Evolutionary conservation across 2,797 vertebrate genomes (phyloP).

Genomic region (Ptychobarbus kaznakovi): DNA sequence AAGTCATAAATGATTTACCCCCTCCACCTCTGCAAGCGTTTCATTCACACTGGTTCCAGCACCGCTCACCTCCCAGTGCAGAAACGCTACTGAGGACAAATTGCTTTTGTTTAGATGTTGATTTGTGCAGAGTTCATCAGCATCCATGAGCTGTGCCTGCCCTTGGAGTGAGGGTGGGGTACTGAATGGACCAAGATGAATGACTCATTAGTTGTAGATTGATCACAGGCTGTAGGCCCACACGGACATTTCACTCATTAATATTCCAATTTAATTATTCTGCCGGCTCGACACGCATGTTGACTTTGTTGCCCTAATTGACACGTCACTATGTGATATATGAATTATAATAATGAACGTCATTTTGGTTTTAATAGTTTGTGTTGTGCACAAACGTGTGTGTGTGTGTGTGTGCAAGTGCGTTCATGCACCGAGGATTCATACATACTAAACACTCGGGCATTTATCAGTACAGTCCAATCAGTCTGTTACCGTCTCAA

Average conservation of each 20-base stretch:
- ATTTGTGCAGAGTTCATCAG: constrained; percentile 68
- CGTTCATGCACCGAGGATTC: constrained; percentile 46
- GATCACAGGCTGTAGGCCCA: constrained; percentile 74
- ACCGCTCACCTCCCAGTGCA: constrained; percentile 44
- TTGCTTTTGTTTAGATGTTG: constrained; percentile 74
- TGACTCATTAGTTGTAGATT: constrained; percentile 80
- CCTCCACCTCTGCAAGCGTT: background rate
- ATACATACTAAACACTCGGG: constrained; percentile 33
- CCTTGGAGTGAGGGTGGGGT: constrained; percentile 62
- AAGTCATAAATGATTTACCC: background rate
- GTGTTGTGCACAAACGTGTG: constrained; percentile 46
- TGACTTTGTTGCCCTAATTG: constrained; percentile 76
- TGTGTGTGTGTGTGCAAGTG: constrained; percentile 44
- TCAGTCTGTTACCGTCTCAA: background rate
- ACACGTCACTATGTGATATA: constrained; percentile 74
- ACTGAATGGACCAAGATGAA: constrained; percentile 73
- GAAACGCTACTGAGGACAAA: constrained; percentile 61
- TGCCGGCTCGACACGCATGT: constrained; percentile 66
- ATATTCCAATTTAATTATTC: constrained; percentile 82
- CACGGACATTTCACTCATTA: constrained; percentile 75
- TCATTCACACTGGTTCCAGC: constrained; percentile 37
- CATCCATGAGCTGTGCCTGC: constrained; percentile 55
- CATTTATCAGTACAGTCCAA: constrained; percentile 11
- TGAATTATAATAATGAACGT: constrained; percentile 78
- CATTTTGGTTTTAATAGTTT: constrained; percentile 67